Conservation (phyloP, 2,888 invertebrate genomes). For the Lasiommata megera region DNA sequence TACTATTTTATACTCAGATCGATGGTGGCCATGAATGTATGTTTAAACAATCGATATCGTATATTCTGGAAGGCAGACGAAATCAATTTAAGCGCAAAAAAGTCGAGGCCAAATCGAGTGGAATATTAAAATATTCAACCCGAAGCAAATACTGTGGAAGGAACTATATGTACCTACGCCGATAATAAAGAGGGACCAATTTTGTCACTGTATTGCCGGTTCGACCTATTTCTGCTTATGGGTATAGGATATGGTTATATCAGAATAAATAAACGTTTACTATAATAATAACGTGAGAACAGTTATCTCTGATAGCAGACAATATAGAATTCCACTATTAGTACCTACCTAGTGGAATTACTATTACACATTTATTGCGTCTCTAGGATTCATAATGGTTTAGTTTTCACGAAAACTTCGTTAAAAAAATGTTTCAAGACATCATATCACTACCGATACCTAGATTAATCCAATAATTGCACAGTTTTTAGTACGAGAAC, state of each 20-base stretch:
- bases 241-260: slow-evolving; percentile 14
- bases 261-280: slow-evolving; percentile 18
- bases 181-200: slow-evolving; percentile 15
- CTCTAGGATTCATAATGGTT: too few species aligned
- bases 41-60: not conserved
- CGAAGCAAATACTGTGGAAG: slow-evolving; percentile 1
- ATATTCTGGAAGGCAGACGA: not conserved
- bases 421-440: too few species aligned
- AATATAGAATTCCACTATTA: too few species aligned
- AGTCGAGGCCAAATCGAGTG: not conserved
- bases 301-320: not conserved
- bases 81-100: slow-evolving; percentile 1
- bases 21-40: not conserved
- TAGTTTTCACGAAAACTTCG: too few species aligned
- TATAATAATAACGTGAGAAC: slow-evolving; percentile 3
- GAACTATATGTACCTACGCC: slow-evolving; percentile 18
- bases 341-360: too few species aligned
- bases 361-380: too few species aligned
- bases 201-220: slow-evolving; percentile 14
- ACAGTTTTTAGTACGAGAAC: too few species aligned
- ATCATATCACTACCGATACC: too few species aligned
- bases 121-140: slow-evolving; percentile 3
- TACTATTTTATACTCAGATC: not conserved
- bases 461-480: too few species aligned
- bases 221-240: slow-evolving; percentile 11